Evolutionary conservation across 2,888 invertebrate species (phyloP), one percentile per base, ranked within the genome.

Genomic region (Pseudococcus jackbeardsleyi): DNA sequence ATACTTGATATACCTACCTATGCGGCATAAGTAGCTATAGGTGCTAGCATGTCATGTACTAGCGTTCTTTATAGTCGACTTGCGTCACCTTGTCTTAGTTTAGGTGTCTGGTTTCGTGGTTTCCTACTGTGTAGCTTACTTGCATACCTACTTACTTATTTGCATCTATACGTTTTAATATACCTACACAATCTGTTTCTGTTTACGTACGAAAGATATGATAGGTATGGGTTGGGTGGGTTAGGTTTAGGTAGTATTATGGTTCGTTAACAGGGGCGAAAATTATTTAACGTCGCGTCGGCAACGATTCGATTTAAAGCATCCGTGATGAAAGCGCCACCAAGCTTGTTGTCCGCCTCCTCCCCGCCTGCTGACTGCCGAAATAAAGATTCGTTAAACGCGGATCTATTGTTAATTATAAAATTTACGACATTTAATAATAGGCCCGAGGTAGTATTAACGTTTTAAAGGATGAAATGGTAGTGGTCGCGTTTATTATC

Each of bases 361-460:
- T 5, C 50, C 5, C 54, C n/a, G 54, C 4, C 54, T 15, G n/a
- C 77, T 48, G 46, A 72, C 87, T 87, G 87, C 79, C 87, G 77
- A 77, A 79, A 87, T 87, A 87, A 87, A 87, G 87, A 87, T 87
- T 87, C 54, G 87, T 50, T 87, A 79, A 87, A 79, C 77, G 54
- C 87, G 79, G 87, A 87, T 87, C 87, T 87, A 87, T 87, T 87
- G 87, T 87, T 87, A 54, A 79, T 79, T 87, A 87, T 79, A 87
- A 77, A 87, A 79, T 87, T 87, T 87, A 87, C 87, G 87, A 79
- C 87, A 77, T 79, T 68, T 87, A 79, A 87, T 87, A 87, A 87
- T 87, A 64, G 87, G 87, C 87, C 72, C 72, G 77, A 87, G 87
- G 79, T 79, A 87, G 79, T 79, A 87, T 87, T 87, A 87, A 87